These are phyloP conservation scores for Hiodon tergisus DNA, from an alignment of 2,113 vertebrate species.

Conservation along the genomic window DNA sequence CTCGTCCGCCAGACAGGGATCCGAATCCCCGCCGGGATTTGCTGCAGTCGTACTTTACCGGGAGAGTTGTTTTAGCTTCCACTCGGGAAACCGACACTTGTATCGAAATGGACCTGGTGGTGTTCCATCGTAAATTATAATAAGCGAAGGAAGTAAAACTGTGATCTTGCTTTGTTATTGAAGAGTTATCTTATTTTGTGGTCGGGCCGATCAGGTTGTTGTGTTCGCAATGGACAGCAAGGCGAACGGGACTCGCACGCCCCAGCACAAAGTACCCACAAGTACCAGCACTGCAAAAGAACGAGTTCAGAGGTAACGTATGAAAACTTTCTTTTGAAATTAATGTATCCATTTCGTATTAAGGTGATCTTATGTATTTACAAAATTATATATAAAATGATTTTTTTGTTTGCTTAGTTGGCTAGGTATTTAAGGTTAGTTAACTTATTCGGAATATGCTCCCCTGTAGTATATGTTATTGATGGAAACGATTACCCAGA, in stretches of 20 bases:
- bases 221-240: constrained; percentile 38
- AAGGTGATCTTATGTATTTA: no score
- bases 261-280: constrained; percentile 10
- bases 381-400: no score
- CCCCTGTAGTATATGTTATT: no score
- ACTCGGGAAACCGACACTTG: background rate
- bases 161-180: background rate
- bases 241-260: constrained; percentile 24
- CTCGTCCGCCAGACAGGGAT: constrained; percentile 1
- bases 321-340: no score
- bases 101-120: background rate
- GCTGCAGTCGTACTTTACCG: constrained; percentile 34
- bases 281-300: constrained; percentile 39
- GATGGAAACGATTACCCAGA: no score
- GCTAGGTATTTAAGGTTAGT: no score
- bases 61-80: constrained; percentile 11
- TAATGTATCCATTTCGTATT: no score
- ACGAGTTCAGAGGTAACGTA: constrained; percentile 51
- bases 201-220: background rate
- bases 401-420: no score
- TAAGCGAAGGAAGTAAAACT: background rate
- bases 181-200: background rate
- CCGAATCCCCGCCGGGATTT: constrained; percentile 8
- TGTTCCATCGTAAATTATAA: background rate
- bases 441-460: no score